A percentile compares a stretch with the other conserved stretches of the same genome.
Conservation (phyloP, 2,113 vertebrate genomes). For the Syngnathus scovelli region DNA sequence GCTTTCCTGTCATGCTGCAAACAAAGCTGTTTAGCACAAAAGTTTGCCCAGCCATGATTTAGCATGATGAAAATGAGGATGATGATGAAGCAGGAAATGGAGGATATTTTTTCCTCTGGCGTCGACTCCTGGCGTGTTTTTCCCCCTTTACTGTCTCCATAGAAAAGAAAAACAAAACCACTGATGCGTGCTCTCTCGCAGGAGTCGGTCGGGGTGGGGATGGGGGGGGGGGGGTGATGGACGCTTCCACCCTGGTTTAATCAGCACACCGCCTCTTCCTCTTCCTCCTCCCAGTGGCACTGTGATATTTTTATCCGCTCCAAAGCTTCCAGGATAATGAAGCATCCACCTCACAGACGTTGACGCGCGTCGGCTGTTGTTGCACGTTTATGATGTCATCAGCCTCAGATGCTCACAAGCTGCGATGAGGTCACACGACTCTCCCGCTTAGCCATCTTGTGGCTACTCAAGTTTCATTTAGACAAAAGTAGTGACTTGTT, state of each 20-base stretch:
- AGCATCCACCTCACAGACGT: slow-evolving; percentile 27
- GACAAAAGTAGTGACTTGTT: too few species aligned
- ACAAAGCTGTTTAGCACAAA: background rate
- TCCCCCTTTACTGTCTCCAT: background rate
- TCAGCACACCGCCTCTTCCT: slow-evolving; percentile 25
- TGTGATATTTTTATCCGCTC: slow-evolving; percentile 63
- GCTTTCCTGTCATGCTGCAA: background rate
- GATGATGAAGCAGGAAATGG: background rate
- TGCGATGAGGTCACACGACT: background rate
- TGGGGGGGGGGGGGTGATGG: background rate
- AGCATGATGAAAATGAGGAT: background rate
- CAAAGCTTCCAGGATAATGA: slow-evolving; percentile 57
- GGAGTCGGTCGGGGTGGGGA: background rate
- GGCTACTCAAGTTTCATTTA: too few species aligned
- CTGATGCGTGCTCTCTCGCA: background rate
- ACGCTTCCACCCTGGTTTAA: slow-evolving; percentile 13
- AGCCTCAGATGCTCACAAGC: background rate
- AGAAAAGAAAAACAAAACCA: background rate
- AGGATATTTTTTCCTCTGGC: background rate
- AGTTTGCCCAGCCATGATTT: background rate
- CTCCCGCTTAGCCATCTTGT: background rate
- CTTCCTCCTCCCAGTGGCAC: slow-evolving; percentile 52
- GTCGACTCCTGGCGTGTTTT: background rate
- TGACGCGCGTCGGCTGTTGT: background rate
- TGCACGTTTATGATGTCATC: background rate